Percentiles rank a stretch among this genome's conserved stretches.
phyloP scores from a whole-genome alignment of 2,113 vertebrate species.

The Barbus barbus region DNA sequence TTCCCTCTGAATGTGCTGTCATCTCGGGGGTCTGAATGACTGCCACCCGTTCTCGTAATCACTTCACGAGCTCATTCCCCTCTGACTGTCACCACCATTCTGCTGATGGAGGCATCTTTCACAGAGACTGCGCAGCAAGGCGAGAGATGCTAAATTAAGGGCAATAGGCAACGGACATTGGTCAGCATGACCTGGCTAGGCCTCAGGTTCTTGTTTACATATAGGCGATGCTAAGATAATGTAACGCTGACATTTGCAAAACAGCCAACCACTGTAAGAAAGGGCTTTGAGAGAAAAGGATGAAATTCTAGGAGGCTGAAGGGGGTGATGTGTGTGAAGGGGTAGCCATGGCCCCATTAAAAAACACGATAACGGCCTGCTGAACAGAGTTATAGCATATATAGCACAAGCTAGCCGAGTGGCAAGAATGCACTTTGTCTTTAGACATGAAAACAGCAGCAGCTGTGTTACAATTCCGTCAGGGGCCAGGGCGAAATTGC shows the following conservation, averaged over 20 bases:
- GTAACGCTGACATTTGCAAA: not conserved
- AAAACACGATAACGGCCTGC: conserved; percentile 58
- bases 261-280: not conserved
- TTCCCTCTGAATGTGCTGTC: conserved; percentile 54
- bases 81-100: conserved; percentile 72
- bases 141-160: conserved; percentile 68
- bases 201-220: conserved; percentile 14
- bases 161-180: conserved; percentile 73
- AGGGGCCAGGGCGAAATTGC: conserved; percentile 76
- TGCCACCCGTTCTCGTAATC: conserved; percentile 71
- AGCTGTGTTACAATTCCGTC: conserved; percentile 69
- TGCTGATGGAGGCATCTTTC: conserved; percentile 71
- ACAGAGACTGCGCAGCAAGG: conserved; percentile 61
- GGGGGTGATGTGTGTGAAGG: conserved; percentile 36
- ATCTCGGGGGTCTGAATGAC: conserved; percentile 69
- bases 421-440: conserved; percentile 74
- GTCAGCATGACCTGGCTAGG: conserved; percentile 59
- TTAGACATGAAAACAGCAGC: conserved; percentile 70
- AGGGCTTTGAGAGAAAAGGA: not conserved
- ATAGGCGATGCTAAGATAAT: conserved; percentile 12
- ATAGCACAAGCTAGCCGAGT: conserved; percentile 55
- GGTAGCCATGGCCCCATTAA: conserved; percentile 49
- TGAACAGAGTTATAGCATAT: conserved; percentile 68
- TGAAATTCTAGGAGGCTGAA: conserved; percentile 22
- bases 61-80: conserved; percentile 69